A percentile compares a stretch with the other conserved stretches of the same genome.
phyloP scores from a whole-genome alignment of 2,888 invertebrate species.

The Aromia moschata region DNA sequence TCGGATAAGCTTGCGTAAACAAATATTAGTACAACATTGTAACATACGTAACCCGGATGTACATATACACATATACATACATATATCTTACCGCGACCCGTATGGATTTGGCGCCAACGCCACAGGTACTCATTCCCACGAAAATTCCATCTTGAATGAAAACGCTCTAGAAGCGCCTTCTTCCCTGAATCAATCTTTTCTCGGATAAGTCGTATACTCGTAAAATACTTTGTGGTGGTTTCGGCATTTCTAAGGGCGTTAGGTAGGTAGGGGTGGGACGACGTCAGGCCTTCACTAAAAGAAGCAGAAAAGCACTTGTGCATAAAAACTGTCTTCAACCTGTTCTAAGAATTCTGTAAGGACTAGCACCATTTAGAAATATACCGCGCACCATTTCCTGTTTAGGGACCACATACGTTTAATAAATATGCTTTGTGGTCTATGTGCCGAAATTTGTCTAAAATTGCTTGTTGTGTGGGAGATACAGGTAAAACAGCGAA shows the following conservation, averaged over 20 bases:
- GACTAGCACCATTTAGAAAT: conserved; percentile 38
- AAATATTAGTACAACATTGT: no score
- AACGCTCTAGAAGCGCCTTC: conserved; percentile 31
- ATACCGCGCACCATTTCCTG: conserved; percentile 41
- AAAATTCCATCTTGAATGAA: conserved; percentile 24
- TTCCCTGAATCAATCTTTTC: conserved; percentile 37
- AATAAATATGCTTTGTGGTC: no score
- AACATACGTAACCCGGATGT: no score
- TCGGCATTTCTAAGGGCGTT: conserved; percentile 41
- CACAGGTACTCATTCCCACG: conserved; percentile 24
- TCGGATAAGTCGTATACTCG: conserved; percentile 29
- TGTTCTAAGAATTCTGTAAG: conserved; percentile 39
- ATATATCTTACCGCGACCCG: neutral
- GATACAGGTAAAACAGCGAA: no score
- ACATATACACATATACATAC: no score
- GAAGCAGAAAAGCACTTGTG: conserved; percentile 40
- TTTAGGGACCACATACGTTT: conserved; percentile 38
- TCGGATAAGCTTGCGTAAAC: no score
- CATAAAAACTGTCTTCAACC: conserved; percentile 39
- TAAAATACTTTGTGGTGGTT: conserved; percentile 34
- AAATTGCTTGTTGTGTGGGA: no score
- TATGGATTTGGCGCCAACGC: conserved; percentile 16
- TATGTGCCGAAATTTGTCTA: neutral
- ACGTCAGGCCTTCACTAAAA: conserved; percentile 40
- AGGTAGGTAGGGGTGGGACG: conserved; percentile 37